Evolutionary conservation across 2,797 vertebrate species (phyloP).

Genomic region (Staurois parvus): DNA sequence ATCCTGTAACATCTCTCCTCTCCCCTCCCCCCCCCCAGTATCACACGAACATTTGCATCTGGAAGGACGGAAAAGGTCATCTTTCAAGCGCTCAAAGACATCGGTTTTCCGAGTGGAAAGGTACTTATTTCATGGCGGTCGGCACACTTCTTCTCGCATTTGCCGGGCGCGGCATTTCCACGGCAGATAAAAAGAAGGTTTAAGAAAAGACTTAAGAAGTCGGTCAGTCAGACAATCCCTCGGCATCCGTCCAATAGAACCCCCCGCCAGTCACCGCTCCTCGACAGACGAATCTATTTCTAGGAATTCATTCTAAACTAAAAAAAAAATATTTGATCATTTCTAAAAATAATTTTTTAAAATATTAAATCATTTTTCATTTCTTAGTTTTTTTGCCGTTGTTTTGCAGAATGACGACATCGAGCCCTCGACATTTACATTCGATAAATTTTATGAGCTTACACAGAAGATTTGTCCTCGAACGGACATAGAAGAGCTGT

Average conservation of each 20-base stretch:
- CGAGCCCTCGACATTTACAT: conserved; percentile 91
- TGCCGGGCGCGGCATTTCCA: neutral
- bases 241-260: neutral
- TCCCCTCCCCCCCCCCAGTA: conserved; percentile 75
- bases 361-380: too few relatives aligned
- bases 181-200: neutral
- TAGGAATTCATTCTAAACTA: neutral
- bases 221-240: neutral
- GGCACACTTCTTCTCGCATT: neutral
- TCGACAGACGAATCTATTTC: neutral
- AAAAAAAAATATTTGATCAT: too few relatives aligned
- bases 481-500: conserved; percentile 98
- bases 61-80: conserved; percentile 99
- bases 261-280: too few relatives aligned
- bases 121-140: conserved; percentile 72
- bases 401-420: conserved; percentile 94
- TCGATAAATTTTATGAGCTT: conserved; percentile 96
- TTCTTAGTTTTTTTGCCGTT: neutral
- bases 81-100: conserved; percentile 97
- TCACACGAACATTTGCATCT: conserved; percentile 97
- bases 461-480: conserved; percentile 99
- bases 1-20: conserved; percentile 47
- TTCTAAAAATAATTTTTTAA: too few relatives aligned
- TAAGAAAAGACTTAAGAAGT: neutral
- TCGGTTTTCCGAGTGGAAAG: conserved; percentile 98